Base-by-base conservation (phyloP, 2,113 vertebrate genomes). In the Xenotilapia leptura region DNA sequence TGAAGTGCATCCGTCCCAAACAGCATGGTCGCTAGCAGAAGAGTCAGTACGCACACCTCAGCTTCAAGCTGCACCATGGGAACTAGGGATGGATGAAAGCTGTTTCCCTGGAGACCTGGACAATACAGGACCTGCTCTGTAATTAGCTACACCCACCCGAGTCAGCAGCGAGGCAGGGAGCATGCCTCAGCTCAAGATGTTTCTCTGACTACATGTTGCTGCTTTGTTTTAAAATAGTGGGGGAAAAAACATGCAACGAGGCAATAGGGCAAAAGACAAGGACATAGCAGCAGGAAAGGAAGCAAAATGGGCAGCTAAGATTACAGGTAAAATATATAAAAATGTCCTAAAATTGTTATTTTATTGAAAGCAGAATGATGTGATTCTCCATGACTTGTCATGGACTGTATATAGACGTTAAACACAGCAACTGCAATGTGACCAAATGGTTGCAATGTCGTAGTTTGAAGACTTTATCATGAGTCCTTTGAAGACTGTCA, bases 81-180 rank as follows among this genome's bases (percentile, higher is more conserved):
- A 93, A 90, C 88, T 3, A 17, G 40, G 80, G 73, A 86, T 54
- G 82, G 86, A 92, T 91, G 90, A 82, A 83, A 83, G 89, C 89
- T 60, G 92, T 94, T 89, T 93, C 93, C 92, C 90, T 88, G 91
- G 93, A 94, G 89, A 94, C 80, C 54, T 28, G 49, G 51, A 81
- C 84, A 83, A 89, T 77, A 91, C 86, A 86, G 79, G 70, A 92
- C 83, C 84, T 82, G 68, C 80, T 90, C 91, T 89, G 79, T 91
- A 86, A 89, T 92, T 87, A 92, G 73, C 73, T 51, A 79, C 91
- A 54, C 89, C 90, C 89, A 93, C 86, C 77, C 31, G 77, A 82
- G 81, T 88, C 60, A 70, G 70, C 33, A 54, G 70, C 23, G 3
- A 85, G 51, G 79, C 80, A 77, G 85, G 62, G 84, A 83, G 81